Base-by-base conservation (phyloP, 92 coral and sea anemone genomes). In the Phenganax subtilis region DNA sequence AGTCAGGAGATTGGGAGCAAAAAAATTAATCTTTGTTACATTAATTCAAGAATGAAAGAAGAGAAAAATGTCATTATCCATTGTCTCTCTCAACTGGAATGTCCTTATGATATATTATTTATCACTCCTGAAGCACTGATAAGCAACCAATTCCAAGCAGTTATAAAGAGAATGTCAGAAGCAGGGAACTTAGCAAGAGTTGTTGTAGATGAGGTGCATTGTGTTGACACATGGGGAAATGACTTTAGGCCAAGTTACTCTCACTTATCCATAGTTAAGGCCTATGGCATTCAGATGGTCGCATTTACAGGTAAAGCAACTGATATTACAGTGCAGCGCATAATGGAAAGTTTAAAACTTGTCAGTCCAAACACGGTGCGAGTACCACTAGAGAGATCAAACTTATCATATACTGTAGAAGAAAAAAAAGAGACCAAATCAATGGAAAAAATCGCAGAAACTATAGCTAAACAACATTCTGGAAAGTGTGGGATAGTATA, bases 261-360 rank as follows among this genome's bases (percentile, higher is more conserved):
- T 6, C 7, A 64, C 37, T 64, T 64, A 20, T 64, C 37, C 8
- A 1, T 64, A 12, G 27, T 64, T 64, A 64, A 64, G 47, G 70
- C 27, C 20, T 64, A 64, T 72, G 76, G n/a, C n/a, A 12, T 15
- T 28, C 70, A 64, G 47, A 64, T 74, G 64, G 81, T 75, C 44
- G 82, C 86, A n/a, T 77, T 84, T 75, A 84, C 86, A 11, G 84
- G 78, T 25, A 84, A 84, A 16, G 87, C 84, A 31, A 84, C 87
- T 63, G 75, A 77, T 55, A 64, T 63, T 71, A 84, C 87, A 15
- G 51, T 70, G 15, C 56, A 67, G 29, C 77, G n/a, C 12, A 76
- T 75, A 57, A 61, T 69, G 10, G 53, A 69, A 51, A 58, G 69
- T 6, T 71, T 82, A 11, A 56, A 82, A 55, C 75, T 82, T 75